Evolutionary conservation across 2,888 invertebrate species (phyloP), one percentile per base, ranked within the genome.

Genomic region (Agonum fuliginosum): DNA sequence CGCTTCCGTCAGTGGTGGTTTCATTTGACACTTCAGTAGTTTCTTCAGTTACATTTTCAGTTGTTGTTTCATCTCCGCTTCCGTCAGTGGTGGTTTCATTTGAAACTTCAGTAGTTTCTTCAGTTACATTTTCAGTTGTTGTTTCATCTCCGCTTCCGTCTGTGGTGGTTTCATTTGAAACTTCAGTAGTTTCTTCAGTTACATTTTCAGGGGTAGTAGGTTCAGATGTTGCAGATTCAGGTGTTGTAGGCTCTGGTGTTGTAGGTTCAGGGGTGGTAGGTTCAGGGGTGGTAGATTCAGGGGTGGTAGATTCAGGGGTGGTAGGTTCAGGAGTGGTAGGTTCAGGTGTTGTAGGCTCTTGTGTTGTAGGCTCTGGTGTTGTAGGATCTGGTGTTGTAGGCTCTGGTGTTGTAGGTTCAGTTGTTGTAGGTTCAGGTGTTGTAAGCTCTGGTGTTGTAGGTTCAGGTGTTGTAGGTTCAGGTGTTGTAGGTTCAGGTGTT

Each of bases 401-500:
- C 27, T 70, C n/a, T 8, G 51, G 43, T 20, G 14, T 10, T 14
- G 71, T 22, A 24, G 71, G n/a, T n/a, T n/a, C n/a, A n/a, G n/a
- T 5, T 27, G 62, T 73, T 5, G 51, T 48, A 17, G 27, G 24
- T 30, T 22, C 27, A 14, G 14, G 27, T n/a, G 8, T 65, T 24
- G 51, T 37, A 14, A n/a, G n/a, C n/a, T n/a, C n/a, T n/a, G 74
- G 62, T 10, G 43, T 74, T 48, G n/a, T 46, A 27, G 24, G 46
- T 46, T 46, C 30, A 12, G 46, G 3, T 62, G 62, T 62, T 30
- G 37, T n/a, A n/a, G n/a, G n/a, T n/a, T n/a, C n/a, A n/a, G n/a
- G n/a, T n/a, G n/a, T n/a, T n/a, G 43, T 41, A 12, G 46, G 46
- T 46, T 70, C n/a, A 17, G 51, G 43, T 20, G 14, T 10, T 14